These are phyloP conservation scores for Raphicerus campestris DNA, from an alignment of 2,113 vertebrate species.

Conservation along the genomic window DNA sequence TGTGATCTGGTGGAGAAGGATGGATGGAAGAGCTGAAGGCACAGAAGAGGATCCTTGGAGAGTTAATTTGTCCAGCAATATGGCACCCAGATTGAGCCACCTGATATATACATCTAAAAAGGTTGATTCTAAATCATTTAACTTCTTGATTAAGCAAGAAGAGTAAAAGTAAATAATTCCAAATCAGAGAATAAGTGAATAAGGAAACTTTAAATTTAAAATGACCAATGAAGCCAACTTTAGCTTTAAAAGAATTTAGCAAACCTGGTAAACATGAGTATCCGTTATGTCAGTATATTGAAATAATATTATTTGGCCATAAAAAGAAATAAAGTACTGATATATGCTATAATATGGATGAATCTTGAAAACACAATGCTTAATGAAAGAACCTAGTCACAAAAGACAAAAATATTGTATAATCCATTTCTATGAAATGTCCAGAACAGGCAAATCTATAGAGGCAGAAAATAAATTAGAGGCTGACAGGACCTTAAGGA, in stretches of 20 bases:
- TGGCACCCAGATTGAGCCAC: not conserved
- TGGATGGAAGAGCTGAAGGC: not conserved
- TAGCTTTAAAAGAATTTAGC: not conserved
- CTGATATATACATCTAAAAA: not conserved
- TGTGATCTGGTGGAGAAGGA: not conserved
- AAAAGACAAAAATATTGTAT: not conserved
- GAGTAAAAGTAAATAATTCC: not conserved
- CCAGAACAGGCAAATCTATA: not conserved
- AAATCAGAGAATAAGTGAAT: not conserved
- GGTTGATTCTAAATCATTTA: not conserved
- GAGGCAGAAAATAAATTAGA: not conserved
- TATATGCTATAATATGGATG: not conserved
- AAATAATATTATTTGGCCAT: not conserved
- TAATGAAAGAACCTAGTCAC: not conserved
- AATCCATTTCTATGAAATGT: not conserved
- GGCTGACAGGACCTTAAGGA: not conserved
- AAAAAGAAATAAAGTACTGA: not conserved
- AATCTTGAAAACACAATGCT: not conserved
- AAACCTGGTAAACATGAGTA: not conserved
- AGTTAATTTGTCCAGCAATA: not conserved
- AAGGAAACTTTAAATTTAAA: not conserved
- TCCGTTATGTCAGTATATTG: not conserved
- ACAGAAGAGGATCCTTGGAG: not conserved
- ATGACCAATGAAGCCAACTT: not conserved
- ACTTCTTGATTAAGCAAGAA: not conserved